These are phyloP conservation scores for Syndactyla subalaris DNA, from an alignment of 2,797 vertebrate genomes.

Conservation along the genomic window DNA sequence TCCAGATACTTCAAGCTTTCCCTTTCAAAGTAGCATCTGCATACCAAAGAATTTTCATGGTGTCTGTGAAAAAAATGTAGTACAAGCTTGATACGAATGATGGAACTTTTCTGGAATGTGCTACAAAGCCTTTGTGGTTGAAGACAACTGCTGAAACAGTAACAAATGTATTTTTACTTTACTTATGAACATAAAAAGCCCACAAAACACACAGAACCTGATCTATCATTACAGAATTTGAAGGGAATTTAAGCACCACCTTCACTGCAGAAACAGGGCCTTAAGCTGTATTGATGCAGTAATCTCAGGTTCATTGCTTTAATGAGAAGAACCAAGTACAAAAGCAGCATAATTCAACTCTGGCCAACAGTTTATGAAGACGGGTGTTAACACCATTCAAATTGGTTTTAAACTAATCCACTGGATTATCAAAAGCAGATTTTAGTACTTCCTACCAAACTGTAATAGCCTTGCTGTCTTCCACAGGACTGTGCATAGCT, in stretches of 20 bases:
- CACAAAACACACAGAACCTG: background rate
- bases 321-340: background rate
- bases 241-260: background rate
- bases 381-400: background rate
- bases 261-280: background rate
- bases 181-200: background rate
- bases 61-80: background rate
- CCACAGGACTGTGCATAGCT: background rate
- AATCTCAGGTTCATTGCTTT: background rate
- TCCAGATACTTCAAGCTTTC: conserved; percentile 7
- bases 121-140: conserved; percentile 1
- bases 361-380: background rate
- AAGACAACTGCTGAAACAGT: background rate
- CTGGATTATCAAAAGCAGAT: background rate
- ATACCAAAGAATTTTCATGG: conserved; percentile 18
- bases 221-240: background rate
- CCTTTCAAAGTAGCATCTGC: conserved; percentile 16
- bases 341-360: background rate
- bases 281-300: background rate
- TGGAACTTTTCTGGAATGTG: conserved; percentile 1
- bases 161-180: conserved; percentile 8
- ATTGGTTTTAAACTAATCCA: background rate
- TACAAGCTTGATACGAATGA: background rate
- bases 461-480: background rate
- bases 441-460: background rate